These are phyloP conservation scores for Spongia lamella DNA, from an alignment of 37 sponge, comb jelly and placozoan species.

Conservation along the genomic window DNA sequence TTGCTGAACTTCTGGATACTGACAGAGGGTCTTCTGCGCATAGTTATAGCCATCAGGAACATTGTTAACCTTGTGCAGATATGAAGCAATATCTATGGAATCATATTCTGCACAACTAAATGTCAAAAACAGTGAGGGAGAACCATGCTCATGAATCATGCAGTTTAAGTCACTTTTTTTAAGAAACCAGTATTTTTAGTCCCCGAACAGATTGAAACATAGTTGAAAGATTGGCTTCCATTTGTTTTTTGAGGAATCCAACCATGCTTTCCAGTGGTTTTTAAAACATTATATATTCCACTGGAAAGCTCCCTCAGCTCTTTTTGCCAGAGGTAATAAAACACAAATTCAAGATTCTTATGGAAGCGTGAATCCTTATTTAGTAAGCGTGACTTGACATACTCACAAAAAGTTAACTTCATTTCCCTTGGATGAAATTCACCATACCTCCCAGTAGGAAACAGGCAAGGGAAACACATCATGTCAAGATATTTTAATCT, in stretches of 20 bases:
- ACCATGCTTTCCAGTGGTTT: too few relatives aligned
- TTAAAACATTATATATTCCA: too few relatives aligned
- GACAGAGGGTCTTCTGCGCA: slow-evolving; percentile 64
- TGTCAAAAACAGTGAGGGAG: slow-evolving; percentile 44
- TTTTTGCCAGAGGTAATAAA: too few relatives aligned
- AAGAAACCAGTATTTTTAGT: slow-evolving; percentile 46
- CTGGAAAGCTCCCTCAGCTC: too few relatives aligned
- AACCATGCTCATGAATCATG: slow-evolving; percentile 53
- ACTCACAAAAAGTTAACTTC: slow-evolving; percentile 30
- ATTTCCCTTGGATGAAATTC: slow-evolving; percentile 40
- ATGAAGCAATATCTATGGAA: slow-evolving; percentile 10
- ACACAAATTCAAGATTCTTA: too few relatives aligned
- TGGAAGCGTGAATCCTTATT: slow-evolving; percentile 55
- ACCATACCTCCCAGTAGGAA: slow-evolving; percentile 58
- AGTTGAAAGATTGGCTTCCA: slow-evolving; percentile 9
- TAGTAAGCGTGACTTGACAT: slow-evolving; percentile 38
- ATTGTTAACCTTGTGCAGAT: slow-evolving; percentile 39
- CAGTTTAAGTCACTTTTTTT: slow-evolving; percentile 37
- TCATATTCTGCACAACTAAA: slow-evolving; percentile 51
- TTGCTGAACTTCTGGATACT: slow-evolving; percentile 50
- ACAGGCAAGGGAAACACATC: slow-evolving; percentile 42
- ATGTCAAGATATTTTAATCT: slow-evolving; percentile 28
- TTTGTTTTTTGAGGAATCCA: too few relatives aligned
- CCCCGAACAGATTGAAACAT: slow-evolving; percentile 49
- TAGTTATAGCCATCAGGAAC: slow-evolving; percentile 24